Percentiles rank a stretch among this genome's conserved stretches.
These are phyloP conservation scores for Poecilobothrus nobilitatus DNA, from an alignment of 2,888 invertebrate genomes.

Conservation along the genomic window DNA sequence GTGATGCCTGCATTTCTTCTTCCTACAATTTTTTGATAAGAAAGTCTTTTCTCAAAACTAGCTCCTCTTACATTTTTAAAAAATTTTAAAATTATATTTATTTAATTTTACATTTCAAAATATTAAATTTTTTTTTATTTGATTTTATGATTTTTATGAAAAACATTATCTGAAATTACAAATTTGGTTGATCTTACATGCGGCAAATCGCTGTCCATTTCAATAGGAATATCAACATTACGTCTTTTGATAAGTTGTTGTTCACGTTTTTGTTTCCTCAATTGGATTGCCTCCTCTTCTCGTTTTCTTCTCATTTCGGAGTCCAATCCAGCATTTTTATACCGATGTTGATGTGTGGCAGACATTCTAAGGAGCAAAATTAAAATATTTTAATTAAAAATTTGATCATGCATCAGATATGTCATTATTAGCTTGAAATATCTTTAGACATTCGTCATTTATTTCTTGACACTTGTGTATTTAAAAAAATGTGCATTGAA, in stretches of 20 bases:
- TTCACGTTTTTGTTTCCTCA: conserved; percentile 91
- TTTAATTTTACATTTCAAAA: conserved; percentile 32
- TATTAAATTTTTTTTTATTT: background rate
- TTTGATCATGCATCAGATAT: background rate
- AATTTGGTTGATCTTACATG: conserved; percentile 41
- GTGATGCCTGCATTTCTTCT: conserved; percentile 28
- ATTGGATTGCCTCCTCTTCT: conserved; percentile 93
- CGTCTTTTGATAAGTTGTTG: conserved; percentile 87
- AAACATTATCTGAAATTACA: background rate
- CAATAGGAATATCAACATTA: conserved; percentile 57
- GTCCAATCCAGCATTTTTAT: conserved; percentile 88
- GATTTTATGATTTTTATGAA: too few species aligned
- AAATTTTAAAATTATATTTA: background rate
- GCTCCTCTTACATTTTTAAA: background rate
- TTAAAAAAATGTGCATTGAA: background rate
- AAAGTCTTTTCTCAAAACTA: background rate
- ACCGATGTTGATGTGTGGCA: conserved; percentile 78
- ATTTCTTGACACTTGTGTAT: background rate
- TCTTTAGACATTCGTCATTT: conserved; percentile 5
- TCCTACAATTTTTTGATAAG: conserved; percentile 25
- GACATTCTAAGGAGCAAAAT: conserved; percentile 51
- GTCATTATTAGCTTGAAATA: background rate
- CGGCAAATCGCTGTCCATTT: conserved; percentile 39
- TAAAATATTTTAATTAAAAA: conserved; percentile 1
- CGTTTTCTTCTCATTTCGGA: conserved; percentile 83